Evolutionary conservation across 1,140 invertebrate species (phyloP).

Genomic region (Aphaenogaster rudis): DNA sequence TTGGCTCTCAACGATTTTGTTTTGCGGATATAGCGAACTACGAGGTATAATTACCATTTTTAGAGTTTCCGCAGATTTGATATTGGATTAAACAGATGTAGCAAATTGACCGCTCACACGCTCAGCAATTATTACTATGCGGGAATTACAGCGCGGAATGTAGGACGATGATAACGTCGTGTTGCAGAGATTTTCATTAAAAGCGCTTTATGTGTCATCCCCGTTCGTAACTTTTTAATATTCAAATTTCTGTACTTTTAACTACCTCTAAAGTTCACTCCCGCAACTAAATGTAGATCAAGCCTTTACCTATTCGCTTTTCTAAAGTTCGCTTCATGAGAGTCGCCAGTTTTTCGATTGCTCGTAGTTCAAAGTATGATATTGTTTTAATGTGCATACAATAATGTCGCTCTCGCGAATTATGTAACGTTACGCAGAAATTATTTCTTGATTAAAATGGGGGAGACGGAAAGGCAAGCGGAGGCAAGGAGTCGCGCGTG

Average conservation of each 20-base stretch:
- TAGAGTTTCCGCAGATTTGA: conserved; percentile 43
- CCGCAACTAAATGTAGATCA: conserved; percentile 27
- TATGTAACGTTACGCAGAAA: not conserved
- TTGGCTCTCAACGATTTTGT: conserved; percentile 4
- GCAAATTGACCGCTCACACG: conserved; percentile 46
- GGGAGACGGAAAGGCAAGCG: not conserved
- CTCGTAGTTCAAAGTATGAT: not conserved
- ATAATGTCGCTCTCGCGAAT: not conserved
- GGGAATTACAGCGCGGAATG: conserved; percentile 35
- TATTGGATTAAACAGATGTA: conserved; percentile 57
- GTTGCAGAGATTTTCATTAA: conserved; percentile 55
- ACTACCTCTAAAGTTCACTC: conserved; percentile 11
- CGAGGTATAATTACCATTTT: conserved; percentile 37
- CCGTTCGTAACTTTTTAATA: conserved; percentile 21
- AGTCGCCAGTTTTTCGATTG: not conserved
- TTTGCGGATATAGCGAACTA: conserved; percentile 7
- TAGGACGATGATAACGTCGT: conserved; percentile 37
- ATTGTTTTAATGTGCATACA: not conserved
- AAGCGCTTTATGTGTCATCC: conserved; percentile 21
- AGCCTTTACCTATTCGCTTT: conserved; percentile 24
- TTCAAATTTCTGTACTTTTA: conserved; percentile 42
- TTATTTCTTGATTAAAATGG: not conserved
- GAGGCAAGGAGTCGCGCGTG: not conserved
- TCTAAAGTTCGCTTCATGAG: conserved; percentile 9
- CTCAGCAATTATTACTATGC: conserved; percentile 47